Percentiles rank a stretch among this genome's conserved stretches.
Conservation (phyloP, 2,113 vertebrate species). For the Muscicapa adusta region DNA sequence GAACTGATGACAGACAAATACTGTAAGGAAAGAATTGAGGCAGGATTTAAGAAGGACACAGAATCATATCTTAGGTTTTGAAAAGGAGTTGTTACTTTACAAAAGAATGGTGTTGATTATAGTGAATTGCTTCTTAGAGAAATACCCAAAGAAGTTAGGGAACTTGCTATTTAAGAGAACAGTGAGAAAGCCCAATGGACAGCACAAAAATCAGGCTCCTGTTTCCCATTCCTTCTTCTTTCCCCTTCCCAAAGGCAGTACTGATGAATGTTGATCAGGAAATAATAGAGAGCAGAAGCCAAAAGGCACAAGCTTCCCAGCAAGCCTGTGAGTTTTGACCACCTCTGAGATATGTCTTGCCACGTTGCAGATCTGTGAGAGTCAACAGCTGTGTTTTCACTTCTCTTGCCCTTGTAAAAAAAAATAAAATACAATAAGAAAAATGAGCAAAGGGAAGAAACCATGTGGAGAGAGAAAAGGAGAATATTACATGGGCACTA, state of each 20-base stretch:
- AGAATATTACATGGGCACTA: not conserved
- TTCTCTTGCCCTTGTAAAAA: not conserved
- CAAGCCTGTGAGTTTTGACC: not conserved
- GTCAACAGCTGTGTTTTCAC: not conserved
- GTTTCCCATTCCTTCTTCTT: not conserved
- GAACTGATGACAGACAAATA: not conserved
- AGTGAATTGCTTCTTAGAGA: not conserved
- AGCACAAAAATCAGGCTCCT: not conserved
- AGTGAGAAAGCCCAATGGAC: not conserved
- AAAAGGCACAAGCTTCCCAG: not conserved
- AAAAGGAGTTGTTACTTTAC: not conserved
- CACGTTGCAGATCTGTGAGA: not conserved
- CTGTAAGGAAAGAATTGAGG: not conserved
- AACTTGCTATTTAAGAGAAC: not conserved
- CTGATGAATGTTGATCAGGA: not conserved
- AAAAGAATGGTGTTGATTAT: not conserved
- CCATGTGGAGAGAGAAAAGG: not conserved
- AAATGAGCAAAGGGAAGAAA: not conserved
- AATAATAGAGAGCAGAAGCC: not conserved
- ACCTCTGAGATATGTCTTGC: conserved; percentile 3
- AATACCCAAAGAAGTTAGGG: not conserved
- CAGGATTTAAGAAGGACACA: not conserved
- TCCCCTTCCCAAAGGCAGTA: not conserved
- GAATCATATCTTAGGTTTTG: not conserved
- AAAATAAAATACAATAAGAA: not conserved